A percentile compares a stretch with the other conserved stretches of the same genome.
Evolutionary conservation across 2,797 vertebrate species (phyloP).

Genomic region (Catharus ustulatus): DNA sequence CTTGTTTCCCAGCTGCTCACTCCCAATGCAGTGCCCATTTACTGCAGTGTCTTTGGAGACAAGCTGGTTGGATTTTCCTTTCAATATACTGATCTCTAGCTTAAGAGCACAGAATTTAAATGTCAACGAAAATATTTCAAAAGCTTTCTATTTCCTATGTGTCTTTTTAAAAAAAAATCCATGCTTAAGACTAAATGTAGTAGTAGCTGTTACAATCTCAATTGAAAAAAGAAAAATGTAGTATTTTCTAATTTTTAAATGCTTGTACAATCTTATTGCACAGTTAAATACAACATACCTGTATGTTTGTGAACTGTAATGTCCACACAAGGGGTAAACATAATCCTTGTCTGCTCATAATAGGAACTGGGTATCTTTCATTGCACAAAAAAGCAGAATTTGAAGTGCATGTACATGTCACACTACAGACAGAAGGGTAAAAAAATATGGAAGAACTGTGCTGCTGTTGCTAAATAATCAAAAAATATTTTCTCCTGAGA

Average conservation of each 20-base stretch:
- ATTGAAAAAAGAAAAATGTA: rapidly evolving
- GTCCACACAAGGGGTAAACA: not conserved
- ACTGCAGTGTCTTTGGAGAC: not conserved
- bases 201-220: not conserved
- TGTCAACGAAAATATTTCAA: not conserved
- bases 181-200: not conserved
- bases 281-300: not conserved
- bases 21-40: not conserved
- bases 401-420: not conserved
- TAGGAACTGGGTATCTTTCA: not conserved
- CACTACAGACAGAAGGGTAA: not conserved
- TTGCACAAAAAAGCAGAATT: not conserved
- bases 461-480: not conserved
- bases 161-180: not conserved
- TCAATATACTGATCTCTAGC: not conserved
- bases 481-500: not conserved
- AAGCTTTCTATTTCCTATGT: not conserved
- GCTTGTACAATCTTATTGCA: not conserved
- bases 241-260: not conserved
- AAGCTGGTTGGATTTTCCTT: not conserved
- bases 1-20: not conserved
- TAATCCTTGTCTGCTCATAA: not conserved
- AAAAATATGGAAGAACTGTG: not conserved
- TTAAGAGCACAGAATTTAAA: not conserved
- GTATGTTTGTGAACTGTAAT: not conserved